A percentile compares a stretch with the other conserved stretches of the same genome.
Conservation (phyloP, 2,888 invertebrate species). For the Ganaspis brasiliensis region DNA sequence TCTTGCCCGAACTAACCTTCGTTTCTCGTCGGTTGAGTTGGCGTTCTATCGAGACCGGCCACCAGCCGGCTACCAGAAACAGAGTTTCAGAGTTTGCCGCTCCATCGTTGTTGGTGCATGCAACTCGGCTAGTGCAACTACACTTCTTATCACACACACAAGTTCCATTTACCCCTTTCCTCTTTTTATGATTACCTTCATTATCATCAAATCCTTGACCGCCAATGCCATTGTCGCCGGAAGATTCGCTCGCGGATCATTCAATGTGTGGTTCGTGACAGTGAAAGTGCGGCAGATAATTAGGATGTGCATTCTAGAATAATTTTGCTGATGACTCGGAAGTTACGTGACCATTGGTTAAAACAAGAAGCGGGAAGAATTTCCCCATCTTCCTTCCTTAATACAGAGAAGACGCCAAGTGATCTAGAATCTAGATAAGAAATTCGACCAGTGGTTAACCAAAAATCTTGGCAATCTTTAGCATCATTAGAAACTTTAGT, state of each 20-base stretch:
- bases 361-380: too few relatives aligned
- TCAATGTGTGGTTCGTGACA: conserved; percentile 48
- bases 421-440: conserved; percentile 25
- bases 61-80: conserved; percentile 67
- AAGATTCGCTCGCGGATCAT: conserved; percentile 17
- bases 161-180: conserved; percentile 8
- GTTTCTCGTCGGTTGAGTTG: conserved; percentile 64
- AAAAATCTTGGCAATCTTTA: not conserved
- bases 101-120: conserved; percentile 75
- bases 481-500: conserved; percentile 20
- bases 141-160: conserved; percentile 37
- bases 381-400: too few relatives aligned
- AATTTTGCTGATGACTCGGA: conserved; percentile 5
- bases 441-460: not conserved
- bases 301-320: not conserved
- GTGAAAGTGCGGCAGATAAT: conserved; percentile 38
- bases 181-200: conserved; percentile 19
- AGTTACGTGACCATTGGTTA: not conserved
- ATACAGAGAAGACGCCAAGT: not conserved
- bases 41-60: conserved; percentile 69
- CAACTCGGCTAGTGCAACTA: conserved; percentile 58
- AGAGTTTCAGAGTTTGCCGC: conserved; percentile 74
- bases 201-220: not conserved
- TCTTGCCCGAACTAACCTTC: conserved; percentile 72
- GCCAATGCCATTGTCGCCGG: not conserved